Evolutionary conservation across 1,140 invertebrate species (phyloP).

Genomic region (Drosophila jambulina): DNA sequence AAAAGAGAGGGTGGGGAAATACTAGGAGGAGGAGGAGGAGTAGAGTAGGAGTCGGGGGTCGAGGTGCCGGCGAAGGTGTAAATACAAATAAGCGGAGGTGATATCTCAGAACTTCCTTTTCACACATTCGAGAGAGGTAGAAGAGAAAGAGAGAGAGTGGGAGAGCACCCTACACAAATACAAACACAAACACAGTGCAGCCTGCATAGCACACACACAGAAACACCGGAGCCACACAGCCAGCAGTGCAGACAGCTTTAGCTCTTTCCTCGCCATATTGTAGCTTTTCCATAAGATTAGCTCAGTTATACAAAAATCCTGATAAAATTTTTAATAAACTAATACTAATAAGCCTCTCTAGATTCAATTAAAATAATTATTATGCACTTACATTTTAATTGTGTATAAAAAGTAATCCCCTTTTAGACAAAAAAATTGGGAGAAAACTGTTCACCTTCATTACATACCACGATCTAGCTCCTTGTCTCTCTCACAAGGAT

Average conservation of each 20-base stretch:
- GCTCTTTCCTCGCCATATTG: background rate
- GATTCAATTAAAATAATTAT: background rate
- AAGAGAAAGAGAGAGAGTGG: slow-evolving; percentile 32
- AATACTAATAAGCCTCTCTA: background rate
- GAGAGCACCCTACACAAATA: slow-evolving; percentile 71
- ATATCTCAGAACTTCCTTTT: slow-evolving; percentile 83
- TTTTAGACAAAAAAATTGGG: background rate
- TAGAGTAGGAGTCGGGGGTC: slow-evolving; percentile 14
- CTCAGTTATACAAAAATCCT: background rate
- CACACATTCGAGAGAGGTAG: slow-evolving; percentile 65
- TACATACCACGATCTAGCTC: background rate
- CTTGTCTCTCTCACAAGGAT: background rate
- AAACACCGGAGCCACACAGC: background rate
- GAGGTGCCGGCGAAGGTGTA: slow-evolving; percentile 69
- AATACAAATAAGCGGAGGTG: slow-evolving; percentile 84
- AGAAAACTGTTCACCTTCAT: background rate
- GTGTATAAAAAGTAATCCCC: background rate
- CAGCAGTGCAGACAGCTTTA: background rate
- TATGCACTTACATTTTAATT: too few species aligned
- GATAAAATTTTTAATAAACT: background rate
- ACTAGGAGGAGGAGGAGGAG: slow-evolving; percentile 29
- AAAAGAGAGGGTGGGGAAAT: background rate
- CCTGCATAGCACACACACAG: slow-evolving; percentile 21
- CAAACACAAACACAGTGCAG: slow-evolving; percentile 23
- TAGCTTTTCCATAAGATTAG: background rate